Percentiles rank a stretch among this genome's conserved stretches.
phyloP scores from a whole-genome alignment of 2,113 vertebrate species.

The Lontra canadensis region DNA sequence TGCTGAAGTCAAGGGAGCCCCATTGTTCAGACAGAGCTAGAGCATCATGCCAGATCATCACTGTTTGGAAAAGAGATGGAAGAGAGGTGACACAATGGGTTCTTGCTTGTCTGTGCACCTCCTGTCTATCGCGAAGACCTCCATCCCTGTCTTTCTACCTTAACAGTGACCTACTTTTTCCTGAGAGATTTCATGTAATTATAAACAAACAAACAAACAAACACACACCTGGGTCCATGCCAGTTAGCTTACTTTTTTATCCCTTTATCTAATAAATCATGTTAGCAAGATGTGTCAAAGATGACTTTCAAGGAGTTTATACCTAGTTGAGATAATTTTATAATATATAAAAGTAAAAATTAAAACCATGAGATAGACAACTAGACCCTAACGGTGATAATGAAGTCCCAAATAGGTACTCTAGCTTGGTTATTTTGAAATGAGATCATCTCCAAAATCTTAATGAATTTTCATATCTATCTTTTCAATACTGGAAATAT shows the following conservation, averaged over 20 bases:
- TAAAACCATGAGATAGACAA: not conserved
- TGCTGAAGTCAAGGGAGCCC: not conserved
- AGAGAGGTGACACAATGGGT: not conserved
- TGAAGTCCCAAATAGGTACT: not conserved
- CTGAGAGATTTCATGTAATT: not conserved
- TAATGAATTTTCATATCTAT: not conserved
- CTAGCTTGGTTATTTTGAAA: not conserved
- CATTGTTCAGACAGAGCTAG: not conserved
- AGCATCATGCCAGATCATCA: not conserved
- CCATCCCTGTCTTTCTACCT: not conserved
- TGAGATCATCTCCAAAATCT: not conserved
- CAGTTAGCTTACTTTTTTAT: not conserved
- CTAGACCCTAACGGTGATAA: not conserved
- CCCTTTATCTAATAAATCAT: not conserved
- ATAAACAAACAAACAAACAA: not conserved
- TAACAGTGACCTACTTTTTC: not conserved
- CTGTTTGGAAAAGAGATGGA: not conserved
- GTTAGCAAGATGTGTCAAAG: not conserved
- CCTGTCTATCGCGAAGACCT: not conserved
- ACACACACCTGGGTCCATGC: not conserved
- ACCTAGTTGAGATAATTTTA: not conserved
- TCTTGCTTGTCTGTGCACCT: rapidly evolving
- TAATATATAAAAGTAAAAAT: not conserved
- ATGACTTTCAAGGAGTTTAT: not conserved
- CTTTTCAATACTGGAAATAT: not conserved